Evolutionary conservation across 2,113 vertebrate genomes (phyloP).

Genomic region (Urocolius indicus): DNA sequence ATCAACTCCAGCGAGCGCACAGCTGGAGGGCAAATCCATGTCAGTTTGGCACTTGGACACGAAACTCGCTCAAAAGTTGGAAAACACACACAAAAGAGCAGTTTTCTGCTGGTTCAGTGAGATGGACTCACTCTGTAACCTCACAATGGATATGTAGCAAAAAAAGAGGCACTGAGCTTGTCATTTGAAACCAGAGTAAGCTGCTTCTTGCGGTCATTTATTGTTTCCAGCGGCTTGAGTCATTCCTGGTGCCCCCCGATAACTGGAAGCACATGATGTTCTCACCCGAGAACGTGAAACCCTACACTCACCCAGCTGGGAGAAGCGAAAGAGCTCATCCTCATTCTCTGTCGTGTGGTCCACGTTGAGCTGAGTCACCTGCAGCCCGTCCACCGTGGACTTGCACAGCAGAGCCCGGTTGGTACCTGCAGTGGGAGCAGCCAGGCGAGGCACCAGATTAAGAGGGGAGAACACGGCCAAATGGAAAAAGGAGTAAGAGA

Average conservation of each 20-base stretch:
- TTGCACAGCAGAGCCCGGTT: conserved; percentile 94
- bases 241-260: neutral
- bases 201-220: conserved; percentile 1
- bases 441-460: conserved; percentile 42
- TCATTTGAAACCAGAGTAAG: neutral
- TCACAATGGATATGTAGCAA: neutral
- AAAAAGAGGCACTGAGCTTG: neutral
- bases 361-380: conserved; percentile 93
- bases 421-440: conserved; percentile 81
- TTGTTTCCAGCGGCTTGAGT: neutral
- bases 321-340: conserved; percentile 92
- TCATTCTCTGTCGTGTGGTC: conserved; percentile 94
- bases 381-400: conserved; percentile 91
- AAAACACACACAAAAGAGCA: neutral
- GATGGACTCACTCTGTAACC: neutral
- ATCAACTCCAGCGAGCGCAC: neutral
- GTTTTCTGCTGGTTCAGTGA: conserved; percentile 5
- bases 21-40: conserved; percentile 50
- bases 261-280: neutral
- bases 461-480: neutral
- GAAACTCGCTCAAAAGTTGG: neutral
- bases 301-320: conserved; percentile 86
- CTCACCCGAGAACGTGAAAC: neutral
- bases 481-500: neutral
- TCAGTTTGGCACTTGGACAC: neutral